Conservation (phyloP, 2,888 invertebrate genomes). For the Chymomyza caudatula region DNA sequence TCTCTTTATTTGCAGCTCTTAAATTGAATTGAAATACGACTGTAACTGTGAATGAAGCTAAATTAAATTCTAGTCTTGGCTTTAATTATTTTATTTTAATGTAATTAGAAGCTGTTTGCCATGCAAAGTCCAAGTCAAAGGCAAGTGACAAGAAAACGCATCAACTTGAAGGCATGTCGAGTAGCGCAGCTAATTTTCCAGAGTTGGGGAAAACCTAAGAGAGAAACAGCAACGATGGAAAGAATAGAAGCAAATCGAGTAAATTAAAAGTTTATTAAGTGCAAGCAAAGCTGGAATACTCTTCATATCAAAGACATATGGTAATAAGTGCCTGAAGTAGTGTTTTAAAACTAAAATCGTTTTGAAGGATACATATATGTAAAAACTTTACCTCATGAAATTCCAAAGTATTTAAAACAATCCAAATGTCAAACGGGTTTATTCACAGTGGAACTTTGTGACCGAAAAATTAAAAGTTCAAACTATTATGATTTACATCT, state of each 20-base stretch:
- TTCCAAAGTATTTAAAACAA: too few relatives aligned
- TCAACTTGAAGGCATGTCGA: neutral
- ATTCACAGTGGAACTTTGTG: too few relatives aligned
- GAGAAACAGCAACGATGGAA: neutral
- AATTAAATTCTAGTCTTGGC: neutral
- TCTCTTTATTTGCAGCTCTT: conserved; percentile 22
- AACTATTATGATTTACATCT: too few relatives aligned
- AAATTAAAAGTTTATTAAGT: neutral
- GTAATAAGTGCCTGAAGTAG: too few relatives aligned
- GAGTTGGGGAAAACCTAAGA: neutral
- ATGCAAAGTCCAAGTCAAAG: neutral
- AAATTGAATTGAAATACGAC: conserved; percentile 43
- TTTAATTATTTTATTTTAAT: conserved; percentile 32
- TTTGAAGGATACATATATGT: too few relatives aligned
- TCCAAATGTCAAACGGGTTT: too few relatives aligned
- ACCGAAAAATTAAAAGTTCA: too few relatives aligned
- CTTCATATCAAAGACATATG: too few relatives aligned
- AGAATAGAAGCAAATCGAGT: neutral
- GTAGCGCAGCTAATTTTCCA: neutral
- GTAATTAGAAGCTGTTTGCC: conserved; percentile 16
- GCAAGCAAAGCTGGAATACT: neutral
- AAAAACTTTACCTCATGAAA: too few relatives aligned
- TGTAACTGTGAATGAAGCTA: neutral
- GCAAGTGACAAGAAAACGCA: neutral
- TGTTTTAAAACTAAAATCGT: too few relatives aligned